phyloP scores from a whole-genome alignment of 1,140 invertebrate species.

The Drosophila persimilis region DNA sequence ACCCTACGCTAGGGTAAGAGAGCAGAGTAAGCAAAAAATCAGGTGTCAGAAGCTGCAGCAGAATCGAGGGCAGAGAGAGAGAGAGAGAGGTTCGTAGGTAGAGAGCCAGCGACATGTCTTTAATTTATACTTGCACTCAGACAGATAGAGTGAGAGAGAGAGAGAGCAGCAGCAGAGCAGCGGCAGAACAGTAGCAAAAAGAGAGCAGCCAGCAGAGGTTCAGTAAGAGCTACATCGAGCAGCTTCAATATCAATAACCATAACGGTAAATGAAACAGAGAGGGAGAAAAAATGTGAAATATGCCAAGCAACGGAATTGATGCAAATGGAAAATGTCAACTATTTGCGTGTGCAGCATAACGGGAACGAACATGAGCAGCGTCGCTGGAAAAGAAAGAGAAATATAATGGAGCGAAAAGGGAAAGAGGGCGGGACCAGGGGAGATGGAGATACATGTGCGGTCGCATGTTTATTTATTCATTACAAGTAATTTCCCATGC shows the following conservation, averaged over 20 bases:
- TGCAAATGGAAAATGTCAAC: constrained; percentile 80
- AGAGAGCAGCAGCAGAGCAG: too few species aligned
- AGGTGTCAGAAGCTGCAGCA: background rate
- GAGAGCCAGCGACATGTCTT: constrained; percentile 35
- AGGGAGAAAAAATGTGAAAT: constrained; percentile 36
- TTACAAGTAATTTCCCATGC: constrained; percentile 69
- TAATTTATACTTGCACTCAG: constrained; percentile 53
- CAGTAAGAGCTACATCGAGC: too few species aligned
- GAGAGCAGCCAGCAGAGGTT: too few species aligned
- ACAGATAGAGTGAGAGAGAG: background rate
- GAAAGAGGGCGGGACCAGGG: background rate
- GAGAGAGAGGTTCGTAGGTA: background rate
- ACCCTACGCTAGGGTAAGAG: too few species aligned
- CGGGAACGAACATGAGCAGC: constrained; percentile 23
- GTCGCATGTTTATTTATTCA: constrained; percentile 73
- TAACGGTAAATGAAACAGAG: constrained; percentile 36
- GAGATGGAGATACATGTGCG: constrained; percentile 13
- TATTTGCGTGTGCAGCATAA: constrained; percentile 54
- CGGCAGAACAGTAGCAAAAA: too few species aligned
- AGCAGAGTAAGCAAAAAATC: too few species aligned
- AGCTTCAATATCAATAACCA: constrained; percentile 57
- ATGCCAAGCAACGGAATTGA: constrained; percentile 68
- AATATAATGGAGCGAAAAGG: background rate
- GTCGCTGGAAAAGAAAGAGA: background rate
- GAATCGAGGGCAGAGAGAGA: background rate